Conservation (phyloP, 2,113 vertebrate genomes). For the Rhombomys opimus region DNA sequence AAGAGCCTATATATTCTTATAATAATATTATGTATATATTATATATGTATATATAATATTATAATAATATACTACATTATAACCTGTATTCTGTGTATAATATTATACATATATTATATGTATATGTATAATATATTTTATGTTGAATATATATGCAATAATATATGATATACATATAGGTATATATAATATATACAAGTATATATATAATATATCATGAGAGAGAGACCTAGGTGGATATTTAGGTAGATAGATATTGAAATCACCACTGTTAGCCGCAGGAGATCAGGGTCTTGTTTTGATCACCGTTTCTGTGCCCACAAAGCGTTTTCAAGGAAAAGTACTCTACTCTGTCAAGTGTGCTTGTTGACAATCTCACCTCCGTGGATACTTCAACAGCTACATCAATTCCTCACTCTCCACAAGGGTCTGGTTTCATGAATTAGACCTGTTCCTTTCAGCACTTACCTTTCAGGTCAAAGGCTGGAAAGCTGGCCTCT, state of each 20-base stretch:
- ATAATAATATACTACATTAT: too few relatives aligned
- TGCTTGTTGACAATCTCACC: slow-evolving; percentile 49
- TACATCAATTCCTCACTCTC: slow-evolving; percentile 24
- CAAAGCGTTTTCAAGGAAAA: slow-evolving; percentile 39
- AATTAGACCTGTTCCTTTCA: slow-evolving; percentile 37
- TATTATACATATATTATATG: too few relatives aligned
- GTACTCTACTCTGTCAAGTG: neutral
- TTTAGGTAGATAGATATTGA: neutral
- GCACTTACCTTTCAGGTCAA: slow-evolving; percentile 48
- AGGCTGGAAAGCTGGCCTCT: slow-evolving; percentile 59
- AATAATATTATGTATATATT: too few relatives aligned
- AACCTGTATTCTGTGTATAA: too few relatives aligned
- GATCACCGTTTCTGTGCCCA: neutral
- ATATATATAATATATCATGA: too few relatives aligned
- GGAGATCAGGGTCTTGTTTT: neutral
- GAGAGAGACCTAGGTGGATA: neutral
- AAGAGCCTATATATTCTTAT: too few relatives aligned
- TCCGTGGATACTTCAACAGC: slow-evolving; percentile 67
- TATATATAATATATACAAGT: neutral
- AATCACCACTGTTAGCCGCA: neutral
- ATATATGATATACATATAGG: too few relatives aligned
- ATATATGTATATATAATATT: too few relatives aligned
- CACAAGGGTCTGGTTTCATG: slow-evolving; percentile 42
- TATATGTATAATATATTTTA: too few relatives aligned
- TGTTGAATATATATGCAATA: too few relatives aligned